phyloP scores from a whole-genome alignment of 2,797 vertebrate species.

The Decapterus maruadsi region DNA sequence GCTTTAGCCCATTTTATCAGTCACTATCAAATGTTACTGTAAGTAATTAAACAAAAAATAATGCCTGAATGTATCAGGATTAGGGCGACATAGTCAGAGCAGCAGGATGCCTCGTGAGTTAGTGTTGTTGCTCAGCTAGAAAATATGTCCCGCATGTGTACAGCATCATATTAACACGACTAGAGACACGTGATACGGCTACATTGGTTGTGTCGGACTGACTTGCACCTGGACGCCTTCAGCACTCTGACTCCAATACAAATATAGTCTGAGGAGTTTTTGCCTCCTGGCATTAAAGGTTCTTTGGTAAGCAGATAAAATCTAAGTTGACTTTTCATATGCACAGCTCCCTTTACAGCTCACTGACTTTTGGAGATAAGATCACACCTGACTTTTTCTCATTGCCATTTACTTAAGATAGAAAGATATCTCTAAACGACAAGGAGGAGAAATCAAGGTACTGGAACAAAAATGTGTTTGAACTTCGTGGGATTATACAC shows the following conservation, averaged over 20 bases:
- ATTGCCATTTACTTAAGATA: constrained; percentile 23
- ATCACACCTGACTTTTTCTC: constrained; percentile 52
- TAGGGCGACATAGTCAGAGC: too few relatives aligned
- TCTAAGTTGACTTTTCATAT: constrained; percentile 38
- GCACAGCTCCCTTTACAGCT: neutral
- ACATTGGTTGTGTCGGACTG: too few relatives aligned
- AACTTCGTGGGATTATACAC: neutral
- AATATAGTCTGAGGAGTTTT: neutral
- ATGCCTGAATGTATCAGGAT: neutral
- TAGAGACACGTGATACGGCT: too few relatives aligned
- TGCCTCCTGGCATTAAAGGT: neutral
- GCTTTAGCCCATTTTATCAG: too few relatives aligned
- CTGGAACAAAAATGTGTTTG: neutral
- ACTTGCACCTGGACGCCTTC: too few relatives aligned
- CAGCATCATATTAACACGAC: neutral
- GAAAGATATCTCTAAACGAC: neutral
- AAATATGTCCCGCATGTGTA: neutral
- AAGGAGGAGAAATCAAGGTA: neutral
- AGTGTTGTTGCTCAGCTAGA: too few relatives aligned
- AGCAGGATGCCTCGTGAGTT: neutral
- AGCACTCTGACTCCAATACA: neutral
- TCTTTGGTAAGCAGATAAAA: constrained; percentile 28
- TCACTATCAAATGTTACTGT: neutral
- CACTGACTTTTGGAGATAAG: constrained; percentile 22
- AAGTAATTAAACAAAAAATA: neutral